A percentile compares a stretch with the other conserved stretches of the same genome.
Conservation (phyloP, 2,888 invertebrate species). For the Idaea straminata region DNA sequence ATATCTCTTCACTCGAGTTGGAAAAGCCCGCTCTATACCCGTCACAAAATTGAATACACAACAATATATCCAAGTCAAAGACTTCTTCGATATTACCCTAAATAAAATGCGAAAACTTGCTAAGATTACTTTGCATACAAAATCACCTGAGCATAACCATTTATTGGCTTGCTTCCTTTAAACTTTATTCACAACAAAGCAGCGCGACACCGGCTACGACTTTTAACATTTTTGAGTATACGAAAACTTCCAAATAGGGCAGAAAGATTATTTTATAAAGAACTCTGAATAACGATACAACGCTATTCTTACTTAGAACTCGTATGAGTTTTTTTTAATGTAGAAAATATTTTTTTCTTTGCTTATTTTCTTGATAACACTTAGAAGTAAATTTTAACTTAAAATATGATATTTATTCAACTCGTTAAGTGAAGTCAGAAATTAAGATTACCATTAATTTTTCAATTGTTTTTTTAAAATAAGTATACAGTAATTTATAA, state of each 20-base stretch:
- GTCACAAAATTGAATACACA: conserved; percentile 18
- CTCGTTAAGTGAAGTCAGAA: no score
- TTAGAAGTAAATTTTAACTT: no score
- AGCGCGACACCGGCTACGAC: not conserved
- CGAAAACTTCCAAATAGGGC: no score
- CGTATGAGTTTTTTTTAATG: no score
- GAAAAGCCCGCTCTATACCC: conserved; percentile 6
- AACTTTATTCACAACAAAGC: not conserved
- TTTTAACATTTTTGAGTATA: no score
- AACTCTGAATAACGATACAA: no score
- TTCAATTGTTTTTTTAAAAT: not conserved
- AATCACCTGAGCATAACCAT: conserved; percentile 21
- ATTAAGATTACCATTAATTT: no score
- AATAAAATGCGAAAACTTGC: conserved; percentile 24
- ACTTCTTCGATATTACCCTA: conserved; percentile 20
- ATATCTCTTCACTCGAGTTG: not conserved
- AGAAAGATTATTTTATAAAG: no score
- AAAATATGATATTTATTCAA: no score
- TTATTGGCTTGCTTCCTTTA: conserved; percentile 10
- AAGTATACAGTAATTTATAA: not conserved
- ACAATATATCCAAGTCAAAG: conserved; percentile 20
- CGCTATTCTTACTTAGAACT: no score
- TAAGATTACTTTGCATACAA: conserved; percentile 27
- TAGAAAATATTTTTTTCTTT: no score
- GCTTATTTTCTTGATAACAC: no score